Conservation (phyloP, 2,888 invertebrate species). For the Cecidostiba fungosa region DNA sequence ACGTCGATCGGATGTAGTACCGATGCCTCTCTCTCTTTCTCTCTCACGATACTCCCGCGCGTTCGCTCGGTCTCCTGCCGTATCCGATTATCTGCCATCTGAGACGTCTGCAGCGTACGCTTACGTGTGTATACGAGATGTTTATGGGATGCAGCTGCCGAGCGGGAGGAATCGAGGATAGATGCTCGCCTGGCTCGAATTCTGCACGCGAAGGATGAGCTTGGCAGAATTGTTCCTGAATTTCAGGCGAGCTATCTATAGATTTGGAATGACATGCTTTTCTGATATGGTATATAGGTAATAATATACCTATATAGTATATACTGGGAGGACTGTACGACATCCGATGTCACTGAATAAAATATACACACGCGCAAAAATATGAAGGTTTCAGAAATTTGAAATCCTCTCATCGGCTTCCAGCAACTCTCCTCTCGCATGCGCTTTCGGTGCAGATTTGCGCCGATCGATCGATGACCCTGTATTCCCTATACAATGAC, state of each 20-base stretch:
- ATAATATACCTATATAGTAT: too few relatives aligned
- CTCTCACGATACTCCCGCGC: neutral
- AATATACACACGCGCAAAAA: too few relatives aligned
- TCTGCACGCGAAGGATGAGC: neutral
- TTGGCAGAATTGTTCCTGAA: neutral
- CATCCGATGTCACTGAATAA: too few relatives aligned
- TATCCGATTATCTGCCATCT: slow-evolving; percentile 32
- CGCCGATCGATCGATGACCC: neutral
- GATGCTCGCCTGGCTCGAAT: neutral
- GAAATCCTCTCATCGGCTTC: neutral
- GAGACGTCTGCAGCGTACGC: slow-evolving; percentile 24
- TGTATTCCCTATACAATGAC: neutral
- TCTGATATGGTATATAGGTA: too few relatives aligned
- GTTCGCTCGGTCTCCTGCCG: neutral
- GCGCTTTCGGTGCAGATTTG: neutral
- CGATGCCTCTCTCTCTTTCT: neutral
- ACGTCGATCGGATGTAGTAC: neutral
- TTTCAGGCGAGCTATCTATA: neutral
- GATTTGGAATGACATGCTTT: too few relatives aligned
- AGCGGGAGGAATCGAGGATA: neutral
- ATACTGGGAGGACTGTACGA: too few relatives aligned
- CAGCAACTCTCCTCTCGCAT: neutral
- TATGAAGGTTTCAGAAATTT: too few relatives aligned
- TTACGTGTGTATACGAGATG: neutral
- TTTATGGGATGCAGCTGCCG: neutral